A percentile compares a stretch with the other conserved stretches of the same genome.
These are phyloP conservation scores for Xiphophorus couchianus DNA, from an alignment of 2,113 vertebrate species.

Conservation along the genomic window DNA sequence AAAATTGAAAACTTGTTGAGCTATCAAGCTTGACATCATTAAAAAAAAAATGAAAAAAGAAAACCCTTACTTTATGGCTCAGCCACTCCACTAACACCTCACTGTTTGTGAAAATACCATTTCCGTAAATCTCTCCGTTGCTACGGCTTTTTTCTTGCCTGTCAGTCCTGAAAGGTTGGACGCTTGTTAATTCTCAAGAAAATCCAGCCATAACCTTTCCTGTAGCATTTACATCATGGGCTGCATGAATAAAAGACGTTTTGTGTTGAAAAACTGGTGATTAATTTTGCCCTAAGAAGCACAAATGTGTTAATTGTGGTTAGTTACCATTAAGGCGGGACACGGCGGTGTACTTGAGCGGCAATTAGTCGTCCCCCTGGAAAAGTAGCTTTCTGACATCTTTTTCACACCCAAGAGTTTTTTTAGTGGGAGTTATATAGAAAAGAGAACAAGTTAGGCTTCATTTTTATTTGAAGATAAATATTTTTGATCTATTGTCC, in stretches of 20 bases:
- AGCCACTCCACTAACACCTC: slow-evolving; percentile 30
- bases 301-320: slow-evolving; percentile 56
- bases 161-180: slow-evolving; percentile 58
- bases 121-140: slow-evolving; percentile 18
- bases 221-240: slow-evolving; percentile 60
- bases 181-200: slow-evolving; percentile 53
- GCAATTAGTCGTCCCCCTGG: slow-evolving; percentile 6
- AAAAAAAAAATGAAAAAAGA: background rate
- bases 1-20: slow-evolving; percentile 30
- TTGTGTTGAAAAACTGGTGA: slow-evolving; percentile 52
- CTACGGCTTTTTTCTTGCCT: slow-evolving; percentile 40
- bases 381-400: slow-evolving; percentile 14
- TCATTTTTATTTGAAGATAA: background rate
- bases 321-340: slow-evolving; percentile 22
- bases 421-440: background rate
- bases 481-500: background rate
- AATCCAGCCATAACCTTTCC: slow-evolving; percentile 40
- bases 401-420: background rate
- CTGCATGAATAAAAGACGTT: slow-evolving; percentile 46
- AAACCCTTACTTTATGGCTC: slow-evolving; percentile 5
- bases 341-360: slow-evolving; percentile 15
- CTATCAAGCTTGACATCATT: slow-evolving; percentile 34
- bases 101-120: slow-evolving; percentile 53
- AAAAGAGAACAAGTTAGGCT: background rate
- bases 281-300: slow-evolving; percentile 52